Evolutionary conservation across 2,888 invertebrate species (phyloP), one percentile per base, ranked within the genome.

Genomic region (Heteromyza rotundicornis): DNA sequence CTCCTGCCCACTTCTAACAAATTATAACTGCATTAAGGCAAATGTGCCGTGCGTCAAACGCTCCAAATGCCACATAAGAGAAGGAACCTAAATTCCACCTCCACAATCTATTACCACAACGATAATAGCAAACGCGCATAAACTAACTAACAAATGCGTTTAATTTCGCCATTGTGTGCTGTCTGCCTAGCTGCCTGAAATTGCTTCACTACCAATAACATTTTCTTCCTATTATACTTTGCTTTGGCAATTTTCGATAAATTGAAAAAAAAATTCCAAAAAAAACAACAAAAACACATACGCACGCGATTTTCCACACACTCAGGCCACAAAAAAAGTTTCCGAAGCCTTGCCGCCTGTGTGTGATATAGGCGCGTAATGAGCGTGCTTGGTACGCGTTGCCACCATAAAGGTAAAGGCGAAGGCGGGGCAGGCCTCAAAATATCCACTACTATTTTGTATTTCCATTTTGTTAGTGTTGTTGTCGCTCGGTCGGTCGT

Each of bases 321-420:
- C 64, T 22, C 60, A 64, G 23, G 20, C 36, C 35, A 51, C 36
- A 32, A 22, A 32, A 51, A 58, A 58, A 58, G 57, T 58, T 58
- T 58, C 57, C 40, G 35, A 57, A 35, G 50, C 35, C 20, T 47
- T 24, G 23, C n/a, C n/a, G n/a, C n/a, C n/a, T n/a, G n/a, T n/a
- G n/a, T n/a, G n/a, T 44, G 17, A 52, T 8, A 3, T 16, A 55
- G 22, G 40, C 57, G 19, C 22, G 47, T 57, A 57, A 57, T 57
- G 50, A 50, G 50, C 57, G 47, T 68, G 73, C 75, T 68, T 75
- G 76, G 74, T 69, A 74, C 74, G 68, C 67, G 66, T 64, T 76
- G 76, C 66, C 75, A 64, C 75, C 71, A 68, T 8, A 47, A 47
- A 47, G 5, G 14, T 5, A 47, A 17, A 19, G 2, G 17, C 20